Evolutionary conservation across 1,140 invertebrate genomes (phyloP).

Genomic region (Nymphalis io): DNA sequence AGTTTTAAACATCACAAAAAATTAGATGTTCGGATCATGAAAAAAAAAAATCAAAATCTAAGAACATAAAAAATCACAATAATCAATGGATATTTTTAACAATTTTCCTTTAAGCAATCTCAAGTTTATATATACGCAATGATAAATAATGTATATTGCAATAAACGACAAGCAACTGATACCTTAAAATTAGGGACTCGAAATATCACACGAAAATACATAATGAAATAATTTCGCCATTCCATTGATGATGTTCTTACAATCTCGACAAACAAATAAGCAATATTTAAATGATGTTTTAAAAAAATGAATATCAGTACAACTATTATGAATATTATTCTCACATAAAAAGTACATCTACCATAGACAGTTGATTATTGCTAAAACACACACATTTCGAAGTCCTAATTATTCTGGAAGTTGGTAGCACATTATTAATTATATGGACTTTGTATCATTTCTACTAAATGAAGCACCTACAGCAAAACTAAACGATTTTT

Average conservation of each 20-base stretch:
- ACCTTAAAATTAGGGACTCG: neutral
- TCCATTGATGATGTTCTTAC: neutral
- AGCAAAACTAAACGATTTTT: neutral
- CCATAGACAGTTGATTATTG: neutral
- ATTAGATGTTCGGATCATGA: neutral
- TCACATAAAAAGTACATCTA: neutral
- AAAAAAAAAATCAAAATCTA: neutral
- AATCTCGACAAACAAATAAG: neutral
- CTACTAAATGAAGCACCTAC: neutral
- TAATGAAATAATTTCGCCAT: neutral
- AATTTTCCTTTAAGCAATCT: neutral
- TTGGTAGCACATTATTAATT: neutral
- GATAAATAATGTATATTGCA: neutral
- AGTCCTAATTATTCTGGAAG: neutral
- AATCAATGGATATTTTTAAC: neutral
- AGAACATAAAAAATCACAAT: neutral
- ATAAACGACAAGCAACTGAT: neutral
- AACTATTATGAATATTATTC: neutral
- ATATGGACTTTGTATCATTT: neutral
- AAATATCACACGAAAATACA: neutral
- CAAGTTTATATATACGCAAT: neutral
- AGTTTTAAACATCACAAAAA: neutral
- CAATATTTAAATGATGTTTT: neutral
- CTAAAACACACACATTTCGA: neutral
- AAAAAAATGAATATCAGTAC: neutral